Percentiles rank a stretch among this genome's conserved stretches.
Conservation (phyloP, 1,140 invertebrate genomes). For the Heliconius congener region DNA sequence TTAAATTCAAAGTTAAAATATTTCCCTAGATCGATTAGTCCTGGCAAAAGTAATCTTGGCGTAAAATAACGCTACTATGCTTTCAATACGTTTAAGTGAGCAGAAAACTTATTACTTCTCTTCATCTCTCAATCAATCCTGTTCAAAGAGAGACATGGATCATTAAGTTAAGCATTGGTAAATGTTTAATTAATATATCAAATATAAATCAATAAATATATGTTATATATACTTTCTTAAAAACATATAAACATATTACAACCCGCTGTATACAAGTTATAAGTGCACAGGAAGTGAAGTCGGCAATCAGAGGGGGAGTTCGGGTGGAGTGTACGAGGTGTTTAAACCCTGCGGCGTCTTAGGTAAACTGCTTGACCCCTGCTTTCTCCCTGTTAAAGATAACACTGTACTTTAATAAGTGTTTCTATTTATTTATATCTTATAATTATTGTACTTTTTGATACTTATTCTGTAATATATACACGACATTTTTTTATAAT, state of each 20-base stretch:
- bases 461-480: too few species aligned
- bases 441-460: not conserved
- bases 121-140: not conserved
- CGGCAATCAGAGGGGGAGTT: constrained; percentile 41
- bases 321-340: constrained; percentile 64
- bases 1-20: too few species aligned
- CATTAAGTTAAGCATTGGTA: too few species aligned
- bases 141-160: too few species aligned
- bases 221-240: not conserved
- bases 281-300: constrained; percentile 53
- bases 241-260: not conserved
- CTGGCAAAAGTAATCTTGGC: too few species aligned
- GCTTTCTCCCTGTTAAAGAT: constrained; percentile 21
- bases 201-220: too few species aligned
- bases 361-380: constrained; percentile 52
- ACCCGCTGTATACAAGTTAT: constrained; percentile 25
- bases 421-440: not conserved
- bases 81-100: too few species aligned
- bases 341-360: constrained; percentile 62
- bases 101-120: too few species aligned
- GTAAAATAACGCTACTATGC: too few species aligned
- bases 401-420: not conserved
- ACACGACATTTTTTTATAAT: too few species aligned
- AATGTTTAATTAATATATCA: too few species aligned
- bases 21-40: too few species aligned